phyloP scores from a whole-genome alignment of 2,113 vertebrate genomes.

The Ptyas mucosa region DNA sequence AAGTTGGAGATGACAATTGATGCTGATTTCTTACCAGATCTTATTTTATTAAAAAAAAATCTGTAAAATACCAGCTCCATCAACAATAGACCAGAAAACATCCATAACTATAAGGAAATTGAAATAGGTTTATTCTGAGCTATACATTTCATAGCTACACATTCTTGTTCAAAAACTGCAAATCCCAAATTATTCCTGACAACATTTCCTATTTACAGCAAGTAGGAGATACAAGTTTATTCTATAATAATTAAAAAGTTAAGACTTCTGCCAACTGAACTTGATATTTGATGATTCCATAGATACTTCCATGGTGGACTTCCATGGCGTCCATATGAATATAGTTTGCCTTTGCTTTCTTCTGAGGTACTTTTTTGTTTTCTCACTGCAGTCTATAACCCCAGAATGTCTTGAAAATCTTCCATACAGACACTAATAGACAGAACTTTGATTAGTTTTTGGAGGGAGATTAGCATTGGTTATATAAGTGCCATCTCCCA shows the following conservation, averaged over 20 bases:
- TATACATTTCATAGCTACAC: background rate
- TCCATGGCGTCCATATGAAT: background rate
- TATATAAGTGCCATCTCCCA: background rate
- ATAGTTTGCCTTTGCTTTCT: background rate
- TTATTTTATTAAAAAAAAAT: background rate
- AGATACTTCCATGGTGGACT: background rate
- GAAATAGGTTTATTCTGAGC: background rate
- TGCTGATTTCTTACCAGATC: background rate
- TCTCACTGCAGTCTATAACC: background rate
- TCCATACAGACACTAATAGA: background rate
- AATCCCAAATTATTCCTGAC: background rate
- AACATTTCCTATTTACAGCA: background rate
- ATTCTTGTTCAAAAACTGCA: background rate
- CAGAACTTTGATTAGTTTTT: background rate
- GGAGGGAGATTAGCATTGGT: background rate
- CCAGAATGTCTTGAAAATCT: background rate
- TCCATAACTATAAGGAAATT: background rate
- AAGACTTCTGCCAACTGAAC: background rate
- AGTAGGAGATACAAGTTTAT: background rate
- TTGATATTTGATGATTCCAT: background rate
- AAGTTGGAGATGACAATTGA: background rate
- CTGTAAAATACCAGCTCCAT: background rate
- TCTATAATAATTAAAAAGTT: background rate
- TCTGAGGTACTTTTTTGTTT: background rate
- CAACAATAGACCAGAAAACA: background rate